These are phyloP conservation scores for Nomada lathburiana DNA, from an alignment of 2,888 invertebrate genomes.

Conservation along the genomic window DNA sequence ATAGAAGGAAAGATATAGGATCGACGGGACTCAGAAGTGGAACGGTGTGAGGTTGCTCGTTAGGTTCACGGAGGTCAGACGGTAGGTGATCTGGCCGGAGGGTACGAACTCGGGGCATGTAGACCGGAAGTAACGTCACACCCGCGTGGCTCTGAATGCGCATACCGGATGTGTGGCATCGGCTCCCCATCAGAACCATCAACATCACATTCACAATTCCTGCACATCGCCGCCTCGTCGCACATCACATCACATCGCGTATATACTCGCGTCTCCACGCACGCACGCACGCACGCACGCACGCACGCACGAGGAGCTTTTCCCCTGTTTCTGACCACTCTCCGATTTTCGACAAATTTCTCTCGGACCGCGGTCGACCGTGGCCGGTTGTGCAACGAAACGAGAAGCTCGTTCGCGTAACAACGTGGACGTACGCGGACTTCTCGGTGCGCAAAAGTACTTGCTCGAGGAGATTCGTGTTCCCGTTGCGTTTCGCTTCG, in stretches of 20 bases:
- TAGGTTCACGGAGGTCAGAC: conserved; percentile 82
- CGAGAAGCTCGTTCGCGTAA: conserved; percentile 21
- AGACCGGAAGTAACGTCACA: conserved; percentile 85
- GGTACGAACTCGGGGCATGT: conserved; percentile 80
- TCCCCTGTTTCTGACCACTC: conserved; percentile 7
- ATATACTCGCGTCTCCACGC: conserved; percentile 35
- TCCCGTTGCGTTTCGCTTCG: too few species aligned
- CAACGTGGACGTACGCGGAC: neutral
- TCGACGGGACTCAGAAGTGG: conserved; percentile 48
- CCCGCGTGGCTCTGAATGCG: conserved; percentile 84
- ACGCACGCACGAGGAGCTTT: conserved; percentile 11
- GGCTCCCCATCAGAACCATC: conserved; percentile 84
- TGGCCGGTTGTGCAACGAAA: conserved; percentile 43
- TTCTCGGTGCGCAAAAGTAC: neutral
- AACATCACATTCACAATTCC: conserved; percentile 83
- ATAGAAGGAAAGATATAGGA: conserved; percentile 10
- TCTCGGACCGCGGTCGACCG: conserved; percentile 42
- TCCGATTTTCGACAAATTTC: conserved; percentile 55
- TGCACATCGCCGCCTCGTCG: conserved; percentile 78
- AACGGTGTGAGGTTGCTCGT: conserved; percentile 67
- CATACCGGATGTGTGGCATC: conserved; percentile 85
- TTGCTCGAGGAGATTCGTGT: neutral
- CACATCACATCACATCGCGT: conserved; percentile 76
- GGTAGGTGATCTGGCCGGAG: conserved; percentile 79
- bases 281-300: conserved; percentile 7